Evolutionary conservation across 2,888 invertebrate genomes (phyloP).

Genomic region (Pteria penguin): DNA sequence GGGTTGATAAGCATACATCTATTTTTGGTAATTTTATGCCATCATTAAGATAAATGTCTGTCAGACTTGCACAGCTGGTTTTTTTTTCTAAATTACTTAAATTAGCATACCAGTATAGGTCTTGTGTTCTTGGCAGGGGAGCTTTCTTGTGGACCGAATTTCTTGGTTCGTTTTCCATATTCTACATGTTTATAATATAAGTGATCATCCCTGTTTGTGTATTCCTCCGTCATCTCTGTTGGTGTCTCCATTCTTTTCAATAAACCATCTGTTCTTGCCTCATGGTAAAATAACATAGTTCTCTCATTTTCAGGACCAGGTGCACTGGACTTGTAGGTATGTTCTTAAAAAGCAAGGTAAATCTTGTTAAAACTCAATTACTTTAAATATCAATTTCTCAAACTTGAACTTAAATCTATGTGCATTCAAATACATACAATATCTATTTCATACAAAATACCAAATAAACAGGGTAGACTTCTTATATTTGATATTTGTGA

Average conservation of each 20-base stretch:
- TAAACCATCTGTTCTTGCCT: constrained; percentile 87
- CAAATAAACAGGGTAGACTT: too few relatives aligned
- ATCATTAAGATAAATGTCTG: too few relatives aligned
- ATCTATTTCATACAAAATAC: too few relatives aligned
- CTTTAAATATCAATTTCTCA: not conserved
- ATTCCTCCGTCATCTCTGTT: constrained; percentile 78
- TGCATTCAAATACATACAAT: too few relatives aligned
- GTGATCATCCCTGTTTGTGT: constrained; percentile 76
- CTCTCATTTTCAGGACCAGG: constrained; percentile 81
- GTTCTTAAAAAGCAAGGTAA: constrained; percentile 69
- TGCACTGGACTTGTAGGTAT: constrained; percentile 75
- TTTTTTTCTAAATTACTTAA: too few relatives aligned
- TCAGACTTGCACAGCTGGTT: too few relatives aligned
- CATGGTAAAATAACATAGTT: constrained; percentile 83
- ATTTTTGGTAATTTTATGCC: too few relatives aligned
- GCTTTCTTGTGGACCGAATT: constrained; percentile 78
- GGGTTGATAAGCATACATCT: not conserved
- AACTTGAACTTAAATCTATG: not conserved
- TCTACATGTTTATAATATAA: constrained; percentile 77
- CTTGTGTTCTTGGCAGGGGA: constrained; percentile 60
- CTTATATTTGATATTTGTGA: too few relatives aligned
- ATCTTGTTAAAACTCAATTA: too few relatives aligned
- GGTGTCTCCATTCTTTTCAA: constrained; percentile 78
- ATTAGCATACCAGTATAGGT: constrained; percentile 71
- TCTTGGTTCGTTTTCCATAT: constrained; percentile 77